Percentiles rank a stretch among this genome's conserved stretches.
Evolutionary conservation across 2,113 vertebrate species (phyloP).

Genomic region (Heterotis niloticus): DNA sequence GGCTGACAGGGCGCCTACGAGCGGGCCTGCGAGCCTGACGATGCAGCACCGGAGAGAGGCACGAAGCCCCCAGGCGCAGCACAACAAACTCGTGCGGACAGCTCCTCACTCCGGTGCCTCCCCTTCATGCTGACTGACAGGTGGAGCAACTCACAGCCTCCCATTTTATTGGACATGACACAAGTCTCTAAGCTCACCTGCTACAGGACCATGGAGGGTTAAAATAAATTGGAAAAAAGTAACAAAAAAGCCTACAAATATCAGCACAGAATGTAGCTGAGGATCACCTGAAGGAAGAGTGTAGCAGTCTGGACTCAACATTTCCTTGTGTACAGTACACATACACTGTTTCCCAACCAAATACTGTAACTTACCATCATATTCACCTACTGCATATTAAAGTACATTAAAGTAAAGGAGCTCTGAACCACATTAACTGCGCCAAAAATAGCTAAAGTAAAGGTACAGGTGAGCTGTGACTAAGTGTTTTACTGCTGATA

Average conservation of each 20-base stretch:
- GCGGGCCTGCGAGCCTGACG: conserved; percentile 37
- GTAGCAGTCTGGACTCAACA: no score
- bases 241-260: neutral
- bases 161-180: conserved; percentile 77
- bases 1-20: conserved; percentile 36
- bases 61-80: conserved; percentile 63
- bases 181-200: conserved; percentile 61
- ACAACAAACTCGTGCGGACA: conserved; percentile 68
- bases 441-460: no score
- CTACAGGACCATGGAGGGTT: conserved; percentile 41
- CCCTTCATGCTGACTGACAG: conserved; percentile 70
- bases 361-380: conserved; percentile 42
- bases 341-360: neutral
- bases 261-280: neutral
- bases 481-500: no score
- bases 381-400: neutral
- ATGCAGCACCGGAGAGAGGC: conserved; percentile 45
- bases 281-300: no score
- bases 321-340: neutral
- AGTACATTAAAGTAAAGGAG: neutral
- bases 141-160: conserved; percentile 62
- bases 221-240: neutral
- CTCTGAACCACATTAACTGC: neutral
- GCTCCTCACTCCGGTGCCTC: conserved; percentile 63
- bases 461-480: no score